phyloP scores from a whole-genome alignment of 2,888 invertebrate species.

The Prostheceraeus crozeri region DNA sequence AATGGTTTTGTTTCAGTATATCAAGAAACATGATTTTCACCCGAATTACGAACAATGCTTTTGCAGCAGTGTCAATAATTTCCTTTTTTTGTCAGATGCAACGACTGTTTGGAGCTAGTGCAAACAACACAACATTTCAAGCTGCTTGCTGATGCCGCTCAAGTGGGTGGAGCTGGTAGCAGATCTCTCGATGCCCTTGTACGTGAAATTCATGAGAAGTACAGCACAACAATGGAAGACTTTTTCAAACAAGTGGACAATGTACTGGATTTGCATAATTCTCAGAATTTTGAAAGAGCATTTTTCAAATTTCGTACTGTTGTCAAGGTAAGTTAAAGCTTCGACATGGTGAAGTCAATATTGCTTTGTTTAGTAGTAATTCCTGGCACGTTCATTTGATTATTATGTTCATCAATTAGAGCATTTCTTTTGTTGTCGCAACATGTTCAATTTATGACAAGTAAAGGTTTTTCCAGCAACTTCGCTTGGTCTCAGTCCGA shows the following conservation, averaged over 20 bases:
- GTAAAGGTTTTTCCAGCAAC: no score
- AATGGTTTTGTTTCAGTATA: no score
- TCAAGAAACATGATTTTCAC: no score
- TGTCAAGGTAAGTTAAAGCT: slow-evolving; percentile 55
- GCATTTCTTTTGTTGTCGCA: no score
- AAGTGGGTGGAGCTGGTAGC: slow-evolving; percentile 55
- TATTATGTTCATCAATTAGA: no score
- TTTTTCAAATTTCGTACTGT: slow-evolving; percentile 55
- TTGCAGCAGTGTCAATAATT: no score
- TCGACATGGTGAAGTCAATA: not conserved
- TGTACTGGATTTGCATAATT: slow-evolving; percentile 53
- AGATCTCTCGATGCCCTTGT: slow-evolving; percentile 54
- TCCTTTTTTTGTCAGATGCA: slow-evolving; percentile 50
- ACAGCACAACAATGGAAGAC: slow-evolving; percentile 49
- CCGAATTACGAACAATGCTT: no score
- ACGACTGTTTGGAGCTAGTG: slow-evolving; percentile 56
- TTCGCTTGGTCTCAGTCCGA: no score
- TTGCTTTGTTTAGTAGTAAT: no score
- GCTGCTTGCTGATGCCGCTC: slow-evolving; percentile 52
- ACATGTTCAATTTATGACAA: no score
- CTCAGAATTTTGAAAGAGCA: slow-evolving; percentile 53
- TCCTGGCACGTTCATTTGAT: no score
- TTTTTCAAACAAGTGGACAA: slow-evolving; percentile 52
- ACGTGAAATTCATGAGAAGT: slow-evolving; percentile 53
- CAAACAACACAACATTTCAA: slow-evolving; percentile 56